phyloP scores from a whole-genome alignment of 2,797 vertebrate genomes.

The Hyperoplus lanceolatus region DNA sequence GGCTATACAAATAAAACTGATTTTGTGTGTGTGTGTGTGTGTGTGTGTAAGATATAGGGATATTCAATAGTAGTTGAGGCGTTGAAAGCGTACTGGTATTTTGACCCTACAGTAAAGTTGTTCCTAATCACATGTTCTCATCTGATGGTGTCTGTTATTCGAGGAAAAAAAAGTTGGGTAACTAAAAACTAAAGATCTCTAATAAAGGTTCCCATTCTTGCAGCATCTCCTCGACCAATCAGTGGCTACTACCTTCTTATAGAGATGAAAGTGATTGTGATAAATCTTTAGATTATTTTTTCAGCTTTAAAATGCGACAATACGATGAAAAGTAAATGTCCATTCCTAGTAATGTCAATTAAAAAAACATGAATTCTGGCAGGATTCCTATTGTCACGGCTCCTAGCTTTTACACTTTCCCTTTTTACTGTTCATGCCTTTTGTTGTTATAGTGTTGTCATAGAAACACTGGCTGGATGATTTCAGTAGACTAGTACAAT shows the following conservation, averaged over 20 bases:
- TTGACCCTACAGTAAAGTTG: background rate
- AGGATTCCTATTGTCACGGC: background rate
- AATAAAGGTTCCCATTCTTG: background rate
- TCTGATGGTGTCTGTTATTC: background rate
- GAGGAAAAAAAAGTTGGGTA: background rate
- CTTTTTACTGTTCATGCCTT: constrained; percentile 14
- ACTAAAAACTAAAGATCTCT: too few relatives aligned
- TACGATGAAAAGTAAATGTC: too few relatives aligned
- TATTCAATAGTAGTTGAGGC: background rate
- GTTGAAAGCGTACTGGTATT: background rate
- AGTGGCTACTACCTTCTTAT: background rate
- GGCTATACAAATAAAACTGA: too few relatives aligned
- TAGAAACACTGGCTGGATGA: constrained; percentile 47
- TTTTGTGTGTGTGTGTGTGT: background rate
- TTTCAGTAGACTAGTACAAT: constrained; percentile 22
- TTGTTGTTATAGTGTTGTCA: constrained; percentile 50
- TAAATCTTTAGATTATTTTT: background rate
- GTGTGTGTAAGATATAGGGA: background rate
- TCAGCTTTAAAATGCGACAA: background rate
- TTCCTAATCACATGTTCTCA: background rate
- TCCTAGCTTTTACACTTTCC: constrained; percentile 23
- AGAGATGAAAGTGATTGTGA: too few relatives aligned
- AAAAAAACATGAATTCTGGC: background rate
- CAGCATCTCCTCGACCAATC: background rate
- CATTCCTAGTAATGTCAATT: too few relatives aligned